Evolutionary conservation across 1,140 invertebrate genomes (phyloP).

Genomic region (Neotoxoptera formosana): DNA sequence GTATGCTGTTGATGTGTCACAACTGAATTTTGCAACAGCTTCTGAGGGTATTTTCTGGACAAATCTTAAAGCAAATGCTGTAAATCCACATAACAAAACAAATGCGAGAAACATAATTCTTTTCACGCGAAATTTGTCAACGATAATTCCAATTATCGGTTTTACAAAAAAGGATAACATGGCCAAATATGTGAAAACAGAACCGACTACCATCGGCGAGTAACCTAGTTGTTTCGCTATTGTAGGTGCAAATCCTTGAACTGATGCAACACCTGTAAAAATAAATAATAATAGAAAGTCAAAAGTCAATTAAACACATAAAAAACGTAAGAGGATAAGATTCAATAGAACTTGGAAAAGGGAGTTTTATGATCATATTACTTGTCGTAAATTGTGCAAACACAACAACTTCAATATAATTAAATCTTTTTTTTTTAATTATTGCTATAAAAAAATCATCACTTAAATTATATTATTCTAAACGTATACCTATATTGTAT

Average conservation of each 20-base stretch:
- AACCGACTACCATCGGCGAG: slow-evolving; percentile 76
- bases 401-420: background rate
- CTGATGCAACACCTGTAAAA: slow-evolving; percentile 78
- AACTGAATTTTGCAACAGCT: background rate
- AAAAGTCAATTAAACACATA: background rate
- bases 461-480: background rate
- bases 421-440: background rate
- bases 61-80: background rate
- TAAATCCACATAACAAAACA: slow-evolving; percentile 13
- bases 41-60: background rate
- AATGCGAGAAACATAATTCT: slow-evolving; percentile 73
- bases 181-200: slow-evolving; percentile 80
- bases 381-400: background rate
- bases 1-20: background rate
- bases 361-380: background rate
- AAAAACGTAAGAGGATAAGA: background rate
- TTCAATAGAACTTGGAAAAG: background rate
- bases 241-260: slow-evolving; percentile 82
- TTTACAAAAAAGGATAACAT: slow-evolving; percentile 81
- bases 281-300: background rate
- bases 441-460: background rate
- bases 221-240: slow-evolving; percentile 85
- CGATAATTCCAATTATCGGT: slow-evolving; percentile 79
- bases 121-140: slow-evolving; percentile 80
- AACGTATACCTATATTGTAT: background rate